Base-by-base conservation (phyloP, 2,888 invertebrate genomes). In the Anoplius nigerrimus region DNA sequence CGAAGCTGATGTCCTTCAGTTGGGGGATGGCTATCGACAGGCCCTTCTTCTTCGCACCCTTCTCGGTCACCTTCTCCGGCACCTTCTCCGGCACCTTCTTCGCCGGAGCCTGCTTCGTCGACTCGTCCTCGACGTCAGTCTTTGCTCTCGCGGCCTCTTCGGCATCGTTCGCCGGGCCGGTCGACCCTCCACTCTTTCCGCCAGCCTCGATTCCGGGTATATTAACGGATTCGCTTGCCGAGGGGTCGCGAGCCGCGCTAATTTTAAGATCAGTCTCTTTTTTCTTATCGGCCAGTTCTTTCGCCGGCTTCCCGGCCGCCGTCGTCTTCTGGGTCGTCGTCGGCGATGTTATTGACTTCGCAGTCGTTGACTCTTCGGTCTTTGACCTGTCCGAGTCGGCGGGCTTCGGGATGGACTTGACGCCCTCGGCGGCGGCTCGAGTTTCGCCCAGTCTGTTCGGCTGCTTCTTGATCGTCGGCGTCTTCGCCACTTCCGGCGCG, bases 201-300 rank as follows among this genome's bases (percentile, higher is more conserved):
- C 34, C 11, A 34, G 34, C 34, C 43, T 53, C 72, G 64, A 71
- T 65, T n/a, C 67, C 52, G 27, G 67, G 11, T 54, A 61, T 53
- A 62, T 75, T 62, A 61, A 58, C 58, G 48, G 69, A n/a, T 54
- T 24, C 20, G 8, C 20, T 6, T 58, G 22, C 20, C 59, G 51
- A 16, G n/a, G 20, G 52, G 62, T 21, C 20, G 48, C 15, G 5
- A 18, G 61, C 59, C 43, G 59, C 54, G 62, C 59, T 79, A 73
- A 72, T 71, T 77, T 81, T 77, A 71, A 61, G 13, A 61, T 68
- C 73, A 8, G 34, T 69, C 64, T 65, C 72, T 71, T 71, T 70
- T 66, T 79, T 72, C 68, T 70, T 70, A 43, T 24, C 48, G 13
- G 69, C 69, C 22, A 59, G 22, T 21, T 73, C 69, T 43, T 64